These are phyloP conservation scores for Eupithecia subumbrata DNA, from an alignment of 2,888 invertebrate species.

Conservation along the genomic window DNA sequence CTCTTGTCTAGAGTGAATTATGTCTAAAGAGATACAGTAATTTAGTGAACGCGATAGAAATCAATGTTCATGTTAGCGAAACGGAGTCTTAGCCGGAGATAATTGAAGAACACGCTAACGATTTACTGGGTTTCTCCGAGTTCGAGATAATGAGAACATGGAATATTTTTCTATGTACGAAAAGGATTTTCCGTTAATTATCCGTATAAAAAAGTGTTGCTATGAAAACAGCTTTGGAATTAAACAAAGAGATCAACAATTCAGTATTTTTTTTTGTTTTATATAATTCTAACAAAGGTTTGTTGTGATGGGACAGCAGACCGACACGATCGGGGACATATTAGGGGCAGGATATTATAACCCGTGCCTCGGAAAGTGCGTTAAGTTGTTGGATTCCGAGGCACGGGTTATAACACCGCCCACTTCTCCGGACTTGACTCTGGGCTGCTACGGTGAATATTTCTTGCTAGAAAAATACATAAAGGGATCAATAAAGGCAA, in stretches of 20 bases:
- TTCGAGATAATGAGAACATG: background rate
- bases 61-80: constrained; percentile 29
- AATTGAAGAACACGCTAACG: constrained; percentile 15
- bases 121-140: background rate
- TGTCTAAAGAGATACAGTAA: constrained; percentile 22
- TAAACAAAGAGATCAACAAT: background rate
- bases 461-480: too few species aligned
- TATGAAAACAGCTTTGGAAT: background rate
- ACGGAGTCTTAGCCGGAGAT: constrained; percentile 12
- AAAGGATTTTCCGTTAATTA: background rate
- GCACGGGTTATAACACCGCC: too few species aligned
- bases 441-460: too few species aligned
- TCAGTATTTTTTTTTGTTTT: background rate
- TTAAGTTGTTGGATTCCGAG: too few species aligned
- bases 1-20: constrained; percentile 22
- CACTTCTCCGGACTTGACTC: too few species aligned
- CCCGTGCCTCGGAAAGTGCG: too few species aligned
- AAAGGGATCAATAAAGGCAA: background rate
- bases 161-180: background rate
- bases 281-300: too few species aligned
- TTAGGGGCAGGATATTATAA: too few species aligned
- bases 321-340: too few species aligned
- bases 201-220: background rate
- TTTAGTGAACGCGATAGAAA: constrained; percentile 24
- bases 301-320: too few species aligned